phyloP scores from a whole-genome alignment of 2,797 vertebrate species.

The Hephaestus fuliginosus region DNA sequence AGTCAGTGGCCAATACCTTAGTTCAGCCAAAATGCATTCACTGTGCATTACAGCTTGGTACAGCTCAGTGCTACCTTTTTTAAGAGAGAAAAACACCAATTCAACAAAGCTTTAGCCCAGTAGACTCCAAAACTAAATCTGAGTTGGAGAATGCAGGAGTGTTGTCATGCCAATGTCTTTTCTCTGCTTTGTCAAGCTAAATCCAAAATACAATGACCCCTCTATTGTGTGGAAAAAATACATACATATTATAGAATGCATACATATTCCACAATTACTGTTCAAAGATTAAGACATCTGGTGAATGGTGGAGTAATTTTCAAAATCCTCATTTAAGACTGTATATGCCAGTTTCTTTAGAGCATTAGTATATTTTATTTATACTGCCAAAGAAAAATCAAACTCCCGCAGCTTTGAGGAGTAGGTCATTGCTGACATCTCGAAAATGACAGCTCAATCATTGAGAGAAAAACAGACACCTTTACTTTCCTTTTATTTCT shows the following conservation, averaged over 20 bases:
- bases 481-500: neutral
- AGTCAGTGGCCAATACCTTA: slow-evolving; percentile 64
- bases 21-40: slow-evolving; percentile 70
- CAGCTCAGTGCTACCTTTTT: slow-evolving; percentile 77
- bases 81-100: slow-evolving; percentile 82
- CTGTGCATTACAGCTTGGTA: slow-evolving; percentile 64
- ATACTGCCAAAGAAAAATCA: no score
- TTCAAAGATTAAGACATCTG: neutral
- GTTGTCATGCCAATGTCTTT: slow-evolving; percentile 64
- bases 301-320: neutral
- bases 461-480: neutral
- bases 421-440: neutral
- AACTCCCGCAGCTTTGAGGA: neutral
- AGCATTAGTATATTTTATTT: neutral
- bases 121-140: slow-evolving; percentile 71
- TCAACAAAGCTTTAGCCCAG: slow-evolving; percentile 83
- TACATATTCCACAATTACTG: neutral
- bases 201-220: slow-evolving; percentile 36
- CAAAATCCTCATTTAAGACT: neutral
- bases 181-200: slow-evolving; percentile 51
- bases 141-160: slow-evolving; percentile 49
- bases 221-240: slow-evolving; percentile 25
- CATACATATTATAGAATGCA: slow-evolving; percentile 24
- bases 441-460: neutral
- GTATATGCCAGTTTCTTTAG: neutral